These are phyloP conservation scores for Lamprotornis superbus DNA, from an alignment of 2,113 vertebrate genomes.

Conservation along the genomic window DNA sequence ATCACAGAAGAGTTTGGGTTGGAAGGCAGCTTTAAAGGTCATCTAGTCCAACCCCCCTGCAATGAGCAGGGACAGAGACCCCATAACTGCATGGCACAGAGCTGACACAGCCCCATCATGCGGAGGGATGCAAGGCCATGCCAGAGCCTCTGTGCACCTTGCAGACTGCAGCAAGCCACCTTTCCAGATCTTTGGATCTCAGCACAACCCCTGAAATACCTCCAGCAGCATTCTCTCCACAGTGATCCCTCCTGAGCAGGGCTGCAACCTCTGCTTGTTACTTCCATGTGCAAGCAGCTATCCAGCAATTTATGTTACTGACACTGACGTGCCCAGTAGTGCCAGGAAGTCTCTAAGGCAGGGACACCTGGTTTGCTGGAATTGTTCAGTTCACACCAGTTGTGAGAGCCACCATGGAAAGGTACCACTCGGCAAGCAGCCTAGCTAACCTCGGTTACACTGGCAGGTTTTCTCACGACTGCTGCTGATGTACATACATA, in stretches of 20 bases:
- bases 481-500: not conserved
- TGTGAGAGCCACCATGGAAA: not conserved
- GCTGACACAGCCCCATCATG: not conserved
- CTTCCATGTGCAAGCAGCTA: not conserved
- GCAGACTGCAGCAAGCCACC: not conserved
- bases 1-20: not conserved
- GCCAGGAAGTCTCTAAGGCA: not conserved
- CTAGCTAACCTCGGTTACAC: not conserved
- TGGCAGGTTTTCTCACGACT: not conserved
- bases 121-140: not conserved
- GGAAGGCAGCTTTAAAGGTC: not conserved
- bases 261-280: not conserved
- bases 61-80: not conserved
- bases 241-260: not conserved
- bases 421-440: not conserved
- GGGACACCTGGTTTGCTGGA: not conserved
- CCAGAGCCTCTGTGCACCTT: not conserved
- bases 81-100: not conserved
- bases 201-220: not conserved
- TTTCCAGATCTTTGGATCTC: not conserved
- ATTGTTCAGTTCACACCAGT: not conserved
- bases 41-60: not conserved
- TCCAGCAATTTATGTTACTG: not conserved
- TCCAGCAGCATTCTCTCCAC: not conserved
- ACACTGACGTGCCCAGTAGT: not conserved